Conservation (phyloP, 2,888 invertebrate genomes). For the Baronia brevicornis region DNA sequence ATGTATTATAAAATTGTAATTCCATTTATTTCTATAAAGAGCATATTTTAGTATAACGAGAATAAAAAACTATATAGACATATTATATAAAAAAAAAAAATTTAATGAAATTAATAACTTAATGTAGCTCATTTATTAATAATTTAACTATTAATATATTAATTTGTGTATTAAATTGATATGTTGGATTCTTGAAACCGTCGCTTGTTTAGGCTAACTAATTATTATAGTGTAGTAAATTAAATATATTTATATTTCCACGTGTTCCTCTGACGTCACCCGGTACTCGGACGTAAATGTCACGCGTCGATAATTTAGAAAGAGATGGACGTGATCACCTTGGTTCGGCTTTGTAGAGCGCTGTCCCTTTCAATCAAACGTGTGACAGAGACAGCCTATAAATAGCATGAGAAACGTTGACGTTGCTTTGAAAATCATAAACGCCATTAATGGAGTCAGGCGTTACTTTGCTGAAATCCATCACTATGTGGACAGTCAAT, state of each 20-base stretch:
- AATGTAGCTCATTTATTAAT: conserved; percentile 14
- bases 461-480: no score
- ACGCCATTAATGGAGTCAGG: no score
- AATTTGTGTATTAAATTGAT: conserved; percentile 25
- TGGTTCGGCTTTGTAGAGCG: conserved; percentile 3
- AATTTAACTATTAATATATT: conserved; percentile 18
- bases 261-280: conserved; percentile 18
- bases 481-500: no score
- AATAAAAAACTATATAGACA: conserved; percentile 10
- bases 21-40: conserved; percentile 18
- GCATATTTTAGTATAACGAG: conserved; percentile 16
- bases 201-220: conserved; percentile 18
- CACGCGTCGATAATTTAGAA: conserved; percentile 1
- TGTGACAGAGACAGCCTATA: no score
- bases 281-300: conserved; percentile 4
- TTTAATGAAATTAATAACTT: conserved; percentile 14
- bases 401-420: no score
- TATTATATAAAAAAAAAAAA: conserved; percentile 13
- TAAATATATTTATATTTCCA: conserved; percentile 16
- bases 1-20: conserved; percentile 13
- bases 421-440: no score
- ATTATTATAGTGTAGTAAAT: conserved; percentile 11
- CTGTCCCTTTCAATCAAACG: no score
- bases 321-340: conserved; percentile 1
- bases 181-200: conserved; percentile 36